A percentile compares a stretch with the other conserved stretches of the same genome.
Evolutionary conservation across 1,140 invertebrate species (phyloP).

Genomic region (Vanessa tameamea): DNA sequence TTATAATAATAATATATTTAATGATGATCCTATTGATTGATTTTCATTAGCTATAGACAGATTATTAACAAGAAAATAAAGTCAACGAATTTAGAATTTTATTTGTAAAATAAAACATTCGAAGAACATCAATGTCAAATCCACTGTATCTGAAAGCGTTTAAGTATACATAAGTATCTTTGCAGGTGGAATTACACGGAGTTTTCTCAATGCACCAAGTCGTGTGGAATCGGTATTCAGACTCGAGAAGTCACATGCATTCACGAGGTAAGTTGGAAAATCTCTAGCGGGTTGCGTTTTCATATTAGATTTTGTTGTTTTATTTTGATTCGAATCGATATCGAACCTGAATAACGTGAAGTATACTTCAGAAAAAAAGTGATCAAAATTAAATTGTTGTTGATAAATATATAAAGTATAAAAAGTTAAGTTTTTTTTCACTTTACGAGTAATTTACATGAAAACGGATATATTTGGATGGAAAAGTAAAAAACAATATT

Average conservation of each 20-base stretch:
- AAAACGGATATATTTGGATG: too few species aligned
- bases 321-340: not conserved
- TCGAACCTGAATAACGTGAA: not conserved
- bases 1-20: too few species aligned
- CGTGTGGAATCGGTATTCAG: conserved; percentile 95
- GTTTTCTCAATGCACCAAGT: conserved; percentile 91
- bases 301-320: not conserved
- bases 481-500: too few species aligned
- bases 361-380: too few species aligned
- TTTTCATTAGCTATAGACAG: not conserved
- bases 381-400: too few species aligned
- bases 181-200: conserved; percentile 93
- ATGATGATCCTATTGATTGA: too few species aligned
- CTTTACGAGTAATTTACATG: too few species aligned
- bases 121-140: not conserved
- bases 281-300: conserved; percentile 1
- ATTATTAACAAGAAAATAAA: not conserved
- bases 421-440: too few species aligned
- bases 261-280: conserved; percentile 84
- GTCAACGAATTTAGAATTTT: not conserved
- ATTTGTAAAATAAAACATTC: not conserved
- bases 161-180: conserved; percentile 34
- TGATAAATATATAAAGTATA: too few species aligned
- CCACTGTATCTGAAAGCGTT: not conserved
- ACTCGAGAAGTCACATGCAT: conserved; percentile 94